Evolutionary conservation across 2,888 invertebrate species (phyloP), one percentile per base, ranked within the genome.

Genomic region (Netelia fuscicornis): DNA sequence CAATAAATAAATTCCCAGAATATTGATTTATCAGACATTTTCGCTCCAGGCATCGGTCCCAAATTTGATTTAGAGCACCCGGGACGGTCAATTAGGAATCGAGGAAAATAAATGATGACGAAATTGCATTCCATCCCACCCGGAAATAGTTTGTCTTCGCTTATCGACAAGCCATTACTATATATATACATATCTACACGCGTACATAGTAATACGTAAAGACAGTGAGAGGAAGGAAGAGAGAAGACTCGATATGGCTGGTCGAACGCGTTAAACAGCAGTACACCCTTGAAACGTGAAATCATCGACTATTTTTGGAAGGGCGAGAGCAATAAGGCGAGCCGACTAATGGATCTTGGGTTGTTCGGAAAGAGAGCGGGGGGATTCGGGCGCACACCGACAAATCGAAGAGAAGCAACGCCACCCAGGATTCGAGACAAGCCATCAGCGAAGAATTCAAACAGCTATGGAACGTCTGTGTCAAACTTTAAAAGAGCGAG

Each of bases 251-350:
- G 42, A 30, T 20, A 84, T 74, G 64, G 58, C 56, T 44, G 67
- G 58, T 76, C 68, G 58, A 75, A 82, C 30, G 17, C 85, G 81
- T 85, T 82, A 65, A 82, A 70, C 78, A 85, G 71, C 75, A 60
- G 52, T 78, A 75, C 85, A 85, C 85, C 81, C 85, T 85, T 85
- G 85, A 82, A 85, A 79, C 81, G 81, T 85, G 85, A 82, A 85
- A 85, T 85, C 83, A 86, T 77, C 83, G 84, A 86, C 85, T 89
- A 89, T 90, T 89, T 90, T 88, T 86, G 86, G 81, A 80, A 74
- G 72, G 30, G 68, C 80, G 62, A 37, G 75, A 65, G 58, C 37
- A 65, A 86, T 80, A 56, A 56, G 71, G 76, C 67, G 60, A 81
- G 37, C 71, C 56, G 81, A 76, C 84, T 90, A 90, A 90, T 89